Base-by-base conservation (phyloP, 2,113 vertebrate species). In the Triplophysa rosa region DNA sequence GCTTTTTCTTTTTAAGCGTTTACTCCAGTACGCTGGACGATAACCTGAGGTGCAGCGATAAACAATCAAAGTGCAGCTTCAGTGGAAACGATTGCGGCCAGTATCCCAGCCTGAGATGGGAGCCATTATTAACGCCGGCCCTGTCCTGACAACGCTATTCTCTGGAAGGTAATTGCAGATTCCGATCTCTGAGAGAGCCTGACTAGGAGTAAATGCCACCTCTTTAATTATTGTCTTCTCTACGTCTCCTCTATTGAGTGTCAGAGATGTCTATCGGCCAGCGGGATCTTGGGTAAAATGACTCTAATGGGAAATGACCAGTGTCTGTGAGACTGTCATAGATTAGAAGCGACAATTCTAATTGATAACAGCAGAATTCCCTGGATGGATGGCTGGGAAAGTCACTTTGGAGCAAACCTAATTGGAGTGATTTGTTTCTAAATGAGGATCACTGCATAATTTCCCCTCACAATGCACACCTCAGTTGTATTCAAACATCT, bases 301-400 rank as follows among this genome's bases (percentile, higher is more conserved):
- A 92, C 90, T 93, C 88, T 98, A 96, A 98, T 96, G 93, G 94
- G 93, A 96, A 95, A 94, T 95, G 96, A 95, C 94, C 95, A 93
- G 90, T 90, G 92, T 95, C 92, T 90, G 92, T 93, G 91, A 93
- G 88, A 89, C 84, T 81, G 61, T 81, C 85, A 87, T 89, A 96
- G 95, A 98, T 98, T 96, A 95, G 94, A 98, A 97, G 94, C 90
- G 96, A 95, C 96, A 90, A 93, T 91, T 94, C 93, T 98, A 99
- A 98, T 98, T 96, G 95, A 96, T 94, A 95, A 93, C 88, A 86
- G 92, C 95, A 92, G 94, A 95, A 95, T 91, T 95, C 90, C 95
- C 95, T 93, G 90, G 93, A 93, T 85, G 89, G 93, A 91, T 90
- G 92, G 93, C 91, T 92, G 90, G 94, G 93, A 95, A 91, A 93